Evolutionary conservation across 2,888 invertebrate genomes (phyloP).

Genomic region (Xylota sylvarum): DNA sequence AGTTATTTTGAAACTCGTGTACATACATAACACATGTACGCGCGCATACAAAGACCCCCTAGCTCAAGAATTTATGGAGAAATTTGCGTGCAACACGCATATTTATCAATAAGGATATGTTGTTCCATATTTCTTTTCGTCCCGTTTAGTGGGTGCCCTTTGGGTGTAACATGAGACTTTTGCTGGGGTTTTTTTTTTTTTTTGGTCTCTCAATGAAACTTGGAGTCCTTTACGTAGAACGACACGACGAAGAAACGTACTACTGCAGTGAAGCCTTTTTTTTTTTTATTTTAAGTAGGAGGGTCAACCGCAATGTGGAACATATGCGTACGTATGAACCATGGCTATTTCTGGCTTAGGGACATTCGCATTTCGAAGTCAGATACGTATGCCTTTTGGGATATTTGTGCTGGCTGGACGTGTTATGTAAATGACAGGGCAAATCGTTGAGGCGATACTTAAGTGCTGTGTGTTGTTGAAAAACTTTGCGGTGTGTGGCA

Average conservation of each 20-base stretch:
- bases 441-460: slow-evolving; percentile 28
- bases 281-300: slow-evolving; percentile 16
- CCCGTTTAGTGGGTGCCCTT: slow-evolving; percentile 5
- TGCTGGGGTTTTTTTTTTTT: background rate
- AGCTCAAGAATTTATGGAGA: slow-evolving; percentile 50
- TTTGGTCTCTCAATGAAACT: slow-evolving; percentile 46
- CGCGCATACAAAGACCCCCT: slow-evolving; percentile 2
- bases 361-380: slow-evolving; percentile 37
- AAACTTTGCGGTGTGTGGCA: background rate
- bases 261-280: slow-evolving; percentile 39
- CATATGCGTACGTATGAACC: slow-evolving; percentile 46
- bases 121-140: slow-evolving; percentile 20
- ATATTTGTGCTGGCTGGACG: slow-evolving; percentile 42
- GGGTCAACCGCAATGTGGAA: slow-evolving; percentile 52
- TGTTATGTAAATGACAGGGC: slow-evolving; percentile 55
- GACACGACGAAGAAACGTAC: slow-evolving; percentile 2
- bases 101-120: slow-evolving; percentile 50
- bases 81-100: slow-evolving; percentile 71
- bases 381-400: slow-evolving; percentile 52
- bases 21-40: background rate
- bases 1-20: slow-evolving; percentile 9
- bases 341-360: slow-evolving; percentile 52
- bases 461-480: slow-evolving; percentile 22
- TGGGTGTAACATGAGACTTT: slow-evolving; percentile 15
- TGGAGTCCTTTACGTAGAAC: slow-evolving; percentile 11